Percentiles rank a stretch among this genome's conserved stretches.
These are phyloP conservation scores for Fissipunctia ypsillon DNA, from an alignment of 2,888 invertebrate genomes.

Conservation along the genomic window DNA sequence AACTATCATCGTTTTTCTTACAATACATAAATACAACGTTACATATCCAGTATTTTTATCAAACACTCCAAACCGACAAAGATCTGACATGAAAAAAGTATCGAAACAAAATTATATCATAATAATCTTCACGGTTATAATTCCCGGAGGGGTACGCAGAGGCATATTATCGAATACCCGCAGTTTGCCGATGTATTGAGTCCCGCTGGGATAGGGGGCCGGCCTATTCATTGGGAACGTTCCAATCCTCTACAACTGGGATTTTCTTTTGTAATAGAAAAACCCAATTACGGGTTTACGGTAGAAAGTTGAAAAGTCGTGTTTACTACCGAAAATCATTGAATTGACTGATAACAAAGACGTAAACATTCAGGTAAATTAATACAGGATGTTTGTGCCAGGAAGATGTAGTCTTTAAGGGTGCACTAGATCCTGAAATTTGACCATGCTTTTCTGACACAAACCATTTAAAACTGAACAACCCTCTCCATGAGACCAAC, in stretches of 20 bases:
- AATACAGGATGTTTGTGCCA: too few relatives aligned
- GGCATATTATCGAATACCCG: slow-evolving; percentile 59
- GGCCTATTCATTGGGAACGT: slow-evolving; percentile 57
- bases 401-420: too few relatives aligned
- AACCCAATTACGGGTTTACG: slow-evolving; percentile 58
- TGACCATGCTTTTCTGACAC: too few relatives aligned
- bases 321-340: slow-evolving; percentile 9
- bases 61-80: slow-evolving; percentile 5
- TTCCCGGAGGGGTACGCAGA: slow-evolving; percentile 46
- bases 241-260: slow-evolving; percentile 50
- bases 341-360: not conserved
- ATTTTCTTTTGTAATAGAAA: slow-evolving; percentile 62
- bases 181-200: slow-evolving; percentile 55
- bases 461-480: too few relatives aligned
- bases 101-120: slow-evolving; percentile 55
- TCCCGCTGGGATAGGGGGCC: slow-evolving; percentile 51
- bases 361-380: not conserved
- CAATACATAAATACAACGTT: not conserved
- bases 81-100: slow-evolving; percentile 32
- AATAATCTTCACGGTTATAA: slow-evolving; percentile 60
- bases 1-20: not conserved
- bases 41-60: slow-evolving; percentile 14
- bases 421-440: too few relatives aligned
- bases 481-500: too few relatives aligned
- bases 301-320: slow-evolving; percentile 43